phyloP scores from a whole-genome alignment of 1,140 invertebrate genomes.

The Scylla paramamosain region DNA sequence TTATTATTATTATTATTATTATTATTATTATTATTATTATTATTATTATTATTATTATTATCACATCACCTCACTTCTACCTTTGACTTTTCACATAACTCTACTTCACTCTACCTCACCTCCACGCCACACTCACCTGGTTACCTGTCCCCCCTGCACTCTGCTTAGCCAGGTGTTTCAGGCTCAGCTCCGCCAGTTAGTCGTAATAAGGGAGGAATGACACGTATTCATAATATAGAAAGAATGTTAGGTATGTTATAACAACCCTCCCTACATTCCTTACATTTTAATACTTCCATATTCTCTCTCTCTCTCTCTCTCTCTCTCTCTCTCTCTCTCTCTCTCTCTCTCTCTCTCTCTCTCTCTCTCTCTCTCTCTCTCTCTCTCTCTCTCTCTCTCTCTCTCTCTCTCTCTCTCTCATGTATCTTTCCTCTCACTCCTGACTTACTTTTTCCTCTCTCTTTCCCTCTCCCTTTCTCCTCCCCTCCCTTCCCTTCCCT shows the following conservation, averaged over 20 bases:
- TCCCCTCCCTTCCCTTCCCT: background rate
- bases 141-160: background rate
- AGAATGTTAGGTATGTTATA: no score
- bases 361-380: background rate
- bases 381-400: background rate
- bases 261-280: no score
- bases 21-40: background rate
- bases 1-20: slow-evolving; percentile 4
- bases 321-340: background rate
- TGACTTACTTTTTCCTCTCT: background rate
- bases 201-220: background rate
- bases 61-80: slow-evolving; percentile 1
- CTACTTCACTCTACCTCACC: background rate
- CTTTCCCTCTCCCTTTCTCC: background rate
- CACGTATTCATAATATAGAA: no score
- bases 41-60: slow-evolving; percentile 40
- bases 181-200: background rate
- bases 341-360: background rate
- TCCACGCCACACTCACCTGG: background rate
- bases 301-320: slow-evolving; percentile 27
- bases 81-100: background rate
- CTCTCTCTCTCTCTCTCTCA: background rate
- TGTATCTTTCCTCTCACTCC: background rate
- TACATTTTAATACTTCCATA: background rate
- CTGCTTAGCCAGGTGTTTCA: background rate